Evolutionary conservation across 2,113 vertebrate genomes (phyloP).

Genomic region (Diadophis punctatus): DNA sequence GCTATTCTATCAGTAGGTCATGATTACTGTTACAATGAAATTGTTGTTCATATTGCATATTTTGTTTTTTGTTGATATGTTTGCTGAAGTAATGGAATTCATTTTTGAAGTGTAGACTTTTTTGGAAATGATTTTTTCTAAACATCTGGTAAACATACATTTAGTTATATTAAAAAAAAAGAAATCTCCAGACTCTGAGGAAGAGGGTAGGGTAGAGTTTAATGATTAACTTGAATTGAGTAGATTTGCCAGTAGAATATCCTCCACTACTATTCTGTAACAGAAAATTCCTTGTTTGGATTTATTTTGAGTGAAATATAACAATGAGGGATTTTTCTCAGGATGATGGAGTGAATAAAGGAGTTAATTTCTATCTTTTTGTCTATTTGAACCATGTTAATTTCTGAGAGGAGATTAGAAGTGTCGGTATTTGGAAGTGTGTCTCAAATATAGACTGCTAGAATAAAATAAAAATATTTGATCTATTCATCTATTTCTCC

Average conservation of each 20-base stretch:
- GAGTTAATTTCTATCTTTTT: not conserved
- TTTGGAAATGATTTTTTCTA: not conserved
- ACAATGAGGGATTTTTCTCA: not conserved
- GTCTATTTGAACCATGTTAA: not conserved
- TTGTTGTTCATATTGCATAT: not conserved
- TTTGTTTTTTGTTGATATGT: not conserved
- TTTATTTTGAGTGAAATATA: not conserved
- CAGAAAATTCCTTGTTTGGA: not conserved
- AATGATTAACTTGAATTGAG: not conserved
- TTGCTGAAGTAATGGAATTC: not conserved
- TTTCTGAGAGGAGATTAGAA: not conserved
- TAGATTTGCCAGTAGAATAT: not conserved
- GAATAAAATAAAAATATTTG: not conserved
- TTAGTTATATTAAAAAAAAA: not conserved
- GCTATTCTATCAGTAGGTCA: not conserved
- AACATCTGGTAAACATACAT: not conserved
- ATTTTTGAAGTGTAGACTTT: not conserved
- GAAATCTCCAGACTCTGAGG: not conserved
- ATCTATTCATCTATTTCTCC: not conserved
- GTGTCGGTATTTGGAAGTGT: too few species aligned
- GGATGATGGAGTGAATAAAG: not conserved
- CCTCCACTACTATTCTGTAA: not conserved
- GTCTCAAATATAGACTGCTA: not conserved
- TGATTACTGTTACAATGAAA: not conserved
- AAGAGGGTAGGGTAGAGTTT: not conserved